phyloP scores from a whole-genome alignment of 1,140 invertebrate species.

The Papilio dardanus region DNA sequence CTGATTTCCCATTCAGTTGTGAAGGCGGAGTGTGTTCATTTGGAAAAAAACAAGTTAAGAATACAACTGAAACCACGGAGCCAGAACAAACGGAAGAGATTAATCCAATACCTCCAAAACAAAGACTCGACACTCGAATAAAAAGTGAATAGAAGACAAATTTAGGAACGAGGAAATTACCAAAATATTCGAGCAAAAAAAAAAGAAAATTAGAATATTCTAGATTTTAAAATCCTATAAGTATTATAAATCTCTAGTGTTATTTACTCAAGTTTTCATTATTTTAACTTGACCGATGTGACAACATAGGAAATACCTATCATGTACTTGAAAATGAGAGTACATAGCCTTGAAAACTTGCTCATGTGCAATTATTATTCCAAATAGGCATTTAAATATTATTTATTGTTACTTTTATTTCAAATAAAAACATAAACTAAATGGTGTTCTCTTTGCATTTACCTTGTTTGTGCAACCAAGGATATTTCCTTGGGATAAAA shows the following conservation, averaged over 20 bases:
- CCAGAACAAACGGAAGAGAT: slow-evolving; percentile 6
- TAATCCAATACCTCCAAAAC: neutral
- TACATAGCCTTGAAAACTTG: neutral
- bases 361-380: slow-evolving; percentile 8
- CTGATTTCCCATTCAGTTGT: slow-evolving; percentile 84
- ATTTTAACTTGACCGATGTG: neutral
- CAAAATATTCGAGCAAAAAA: neutral
- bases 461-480: too few relatives aligned
- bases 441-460: neutral
- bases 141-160: slow-evolving; percentile 27
- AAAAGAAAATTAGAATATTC: neutral
- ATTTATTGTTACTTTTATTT: slow-evolving; percentile 6
- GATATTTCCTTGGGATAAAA: too few relatives aligned
- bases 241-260: slow-evolving; percentile 9
- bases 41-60: slow-evolving; percentile 48
- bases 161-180: neutral
- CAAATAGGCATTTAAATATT: slow-evolving; percentile 20
- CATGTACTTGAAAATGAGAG: neutral
- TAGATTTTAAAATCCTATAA: neutral
- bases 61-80: slow-evolving; percentile 24
- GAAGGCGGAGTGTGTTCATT: slow-evolving; percentile 79
- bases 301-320: neutral
- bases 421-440: neutral
- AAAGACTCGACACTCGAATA: neutral
- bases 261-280: neutral